Evolutionary conservation across 2,113 vertebrate genomes (phyloP), one percentile per base, ranked within the genome.

Genomic region (Labeo catla): DNA sequence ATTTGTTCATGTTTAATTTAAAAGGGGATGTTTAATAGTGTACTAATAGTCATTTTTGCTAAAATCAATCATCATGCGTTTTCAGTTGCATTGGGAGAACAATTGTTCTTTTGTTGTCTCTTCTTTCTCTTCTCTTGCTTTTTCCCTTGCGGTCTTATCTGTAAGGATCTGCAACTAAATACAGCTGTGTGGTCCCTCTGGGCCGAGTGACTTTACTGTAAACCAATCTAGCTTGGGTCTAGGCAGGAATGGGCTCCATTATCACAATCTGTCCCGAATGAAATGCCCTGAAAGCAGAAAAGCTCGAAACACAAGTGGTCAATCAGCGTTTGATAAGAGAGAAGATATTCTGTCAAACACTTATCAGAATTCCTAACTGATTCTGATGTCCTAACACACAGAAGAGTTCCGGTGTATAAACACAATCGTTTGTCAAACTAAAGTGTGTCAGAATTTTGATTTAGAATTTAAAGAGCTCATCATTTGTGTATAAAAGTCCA

Each of bases 261-360:
- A 81, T 81, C 79, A 16, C 79, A 49, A 81, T 81, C 79, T 66
- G 12, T 49, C 59, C 57, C 5, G 16, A 81, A 13, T 81, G 59
- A 81, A 81, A 81, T 81, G 79, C 43, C 79, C 59, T 19, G 59
- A 65, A 59, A 66, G 43, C 21, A 61, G 45, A 63, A 81, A 81
- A 43, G 21, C 57, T 80, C 39, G 63, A 63, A 76, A 11, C 16
- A 39, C 52, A 66, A 65, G 43, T 81, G 79, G 59, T 81, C 59
- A 81, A 28, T 81, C 57, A 65, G 59, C 23, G 2, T 81, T 81
- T 81, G 79, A 66, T 81, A 49, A 81, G 43, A 12, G 39, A 81
- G 8, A 66, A 5, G 39, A 65, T 63, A 65, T 65, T 65, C 43
- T 28, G 21, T 65, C 59, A 28, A n/a, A 7, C 8, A 0, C n/a